Base-by-base conservation (phyloP, 2,888 invertebrate genomes). In the Pheosia gnoma region DNA sequence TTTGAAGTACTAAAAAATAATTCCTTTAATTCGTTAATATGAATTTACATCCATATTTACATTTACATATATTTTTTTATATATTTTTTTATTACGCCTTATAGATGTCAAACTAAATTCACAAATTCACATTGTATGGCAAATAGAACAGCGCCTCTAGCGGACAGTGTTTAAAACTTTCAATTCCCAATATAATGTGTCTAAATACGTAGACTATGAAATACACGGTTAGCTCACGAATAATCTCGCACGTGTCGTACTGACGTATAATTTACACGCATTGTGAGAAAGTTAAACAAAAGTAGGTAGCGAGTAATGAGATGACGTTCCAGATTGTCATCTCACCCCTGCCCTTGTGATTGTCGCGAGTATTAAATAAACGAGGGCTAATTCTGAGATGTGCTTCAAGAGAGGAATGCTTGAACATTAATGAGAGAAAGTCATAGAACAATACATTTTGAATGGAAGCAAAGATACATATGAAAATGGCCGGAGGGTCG, bases 341-440 rank as follows among this genome's bases (percentile, higher is more conserved):
- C 81, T 83, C 76, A 67, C 74, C 70, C 78, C 39, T 9, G 5
- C 11, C 55, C 76, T 72, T 75, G 75, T 85, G 85, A 87, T 86
- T 87, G 85, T 88, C 83, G 76, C 83, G 73, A 84, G 85, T 84
- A 88, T 87, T 87, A 89, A 88, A 88, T 85, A 89, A 89, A 89
- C 84, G 87, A 81, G 75, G 71, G 81, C 81, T 87, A 86, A 88
- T 88, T 86, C 77, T 69, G 74, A 79, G 79, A 84, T 84, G 79
- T 81, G 81, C 72, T 79, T 74, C 65, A 68, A 74, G 79, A 78
- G 73, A 74, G 64, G 72, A 76, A 79, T 77, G 70, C 78, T 80
- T 80, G 72, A 83, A 82, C 79, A 80, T 84, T 86, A 86, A 85
- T 82, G 82, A 41, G 55, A 1, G 8, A 55, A 55, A 39, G 55